A percentile compares a stretch with the other conserved stretches of the same genome.
These are phyloP conservation scores for Tragelaphus imberbis DNA, from an alignment of 2,113 vertebrate genomes.

Conservation along the genomic window DNA sequence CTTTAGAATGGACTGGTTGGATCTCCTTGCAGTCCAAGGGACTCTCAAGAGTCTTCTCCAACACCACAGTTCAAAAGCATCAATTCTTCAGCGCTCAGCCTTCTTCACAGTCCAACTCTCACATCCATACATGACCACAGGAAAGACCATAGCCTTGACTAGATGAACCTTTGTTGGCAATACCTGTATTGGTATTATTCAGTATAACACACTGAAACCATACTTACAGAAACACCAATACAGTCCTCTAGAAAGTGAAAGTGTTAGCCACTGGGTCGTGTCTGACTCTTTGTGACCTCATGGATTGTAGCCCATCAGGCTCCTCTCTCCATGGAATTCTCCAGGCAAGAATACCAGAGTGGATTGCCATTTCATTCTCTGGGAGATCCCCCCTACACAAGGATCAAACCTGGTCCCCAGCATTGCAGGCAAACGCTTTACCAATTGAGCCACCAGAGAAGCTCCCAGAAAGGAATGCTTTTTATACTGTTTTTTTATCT, in stretches of 20 bases:
- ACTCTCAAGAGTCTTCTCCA: too few species aligned
- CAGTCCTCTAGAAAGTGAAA: background rate
- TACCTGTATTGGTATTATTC: too few species aligned
- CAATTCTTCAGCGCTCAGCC: too few species aligned
- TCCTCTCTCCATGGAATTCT: background rate
- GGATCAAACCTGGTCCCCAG: background rate
- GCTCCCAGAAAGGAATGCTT: background rate
- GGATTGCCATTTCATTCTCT: background rate
- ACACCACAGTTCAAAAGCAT: too few species aligned
- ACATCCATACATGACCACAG: too few species aligned
- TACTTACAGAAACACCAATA: background rate
- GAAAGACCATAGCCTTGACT: too few species aligned
- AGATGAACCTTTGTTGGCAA: too few species aligned
- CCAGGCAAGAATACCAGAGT: background rate
- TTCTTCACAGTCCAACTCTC: too few species aligned
- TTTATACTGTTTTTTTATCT: background rate
- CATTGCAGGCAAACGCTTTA: background rate
- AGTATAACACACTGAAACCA: too few species aligned
- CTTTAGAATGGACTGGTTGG: too few species aligned
- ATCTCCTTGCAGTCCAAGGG: too few species aligned
- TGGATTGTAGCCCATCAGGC: background rate
- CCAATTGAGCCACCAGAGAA: background rate
- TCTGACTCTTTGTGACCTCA: background rate
- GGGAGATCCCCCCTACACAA: background rate
- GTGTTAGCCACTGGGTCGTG: too few species aligned